Base-by-base conservation (phyloP, 2,888 invertebrate species). In the Agrochola litura region DNA sequence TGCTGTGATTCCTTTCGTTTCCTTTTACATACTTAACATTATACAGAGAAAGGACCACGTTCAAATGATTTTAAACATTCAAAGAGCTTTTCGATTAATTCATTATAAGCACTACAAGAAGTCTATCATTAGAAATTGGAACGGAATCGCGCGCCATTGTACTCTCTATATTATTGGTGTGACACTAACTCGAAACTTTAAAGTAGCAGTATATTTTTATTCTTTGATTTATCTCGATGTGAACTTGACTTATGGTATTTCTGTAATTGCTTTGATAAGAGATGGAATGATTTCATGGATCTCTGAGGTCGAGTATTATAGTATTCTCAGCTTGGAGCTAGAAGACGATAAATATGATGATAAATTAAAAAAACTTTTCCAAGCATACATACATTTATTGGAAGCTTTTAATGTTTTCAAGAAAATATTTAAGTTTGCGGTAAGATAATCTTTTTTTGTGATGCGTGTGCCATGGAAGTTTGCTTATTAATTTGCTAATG, bases 371-470 rank as follows among this genome's bases (percentile, higher is more conserved):
- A 73, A 19, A 0, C 30, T 73, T 16, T 70, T 56, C 30, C 43
- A 73, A 30, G 73, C 73, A 14, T 70, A 73, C 30, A 5, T 30
- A 5, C n/a, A 30, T 37, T 70, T 73, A 16, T n/a, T 70, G 54
- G 30, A 73, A 69, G 71, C 71, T 1, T 73, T 19, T 46, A n/a
- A 70, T 46, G 8, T 69, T 56, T 73, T 73, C n/a, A 70, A 73
- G 30, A 56, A 73, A 73, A 70, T 73, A 70, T 73, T 73, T 30
- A 73, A 43, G 19, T 43, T 43, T 69, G 30, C 56, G 70, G 73
- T 73, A 56, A 72, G 19, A 9, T 16, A 12, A 1, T 5, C 6
- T 9, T 8, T 61, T 61, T 37, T 64, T n/a, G 16, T 37, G 12
- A 10, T 19, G 8, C n/a, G 4, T 71, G 0, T 19, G 37, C 37